Evolutionary conservation across 1,140 invertebrate genomes (phyloP).

Genomic region (Mycetomoellerius zeteki): DNA sequence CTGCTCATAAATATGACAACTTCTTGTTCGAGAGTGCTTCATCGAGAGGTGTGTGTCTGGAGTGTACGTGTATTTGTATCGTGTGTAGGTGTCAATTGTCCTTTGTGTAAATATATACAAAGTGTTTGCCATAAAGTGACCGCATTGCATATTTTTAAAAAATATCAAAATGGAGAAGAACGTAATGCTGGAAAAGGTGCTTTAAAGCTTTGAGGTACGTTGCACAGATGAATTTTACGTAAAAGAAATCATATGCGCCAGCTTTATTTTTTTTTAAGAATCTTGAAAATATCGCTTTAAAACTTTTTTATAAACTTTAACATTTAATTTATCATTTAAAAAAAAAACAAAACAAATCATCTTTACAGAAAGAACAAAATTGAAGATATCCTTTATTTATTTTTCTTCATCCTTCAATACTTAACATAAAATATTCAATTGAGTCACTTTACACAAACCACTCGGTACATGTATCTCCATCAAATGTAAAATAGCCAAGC

Average conservation of each 20-base stretch:
- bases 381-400: neutral
- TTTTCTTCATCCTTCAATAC: neutral
- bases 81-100: slow-evolving; percentile 69
- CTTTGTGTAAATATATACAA: slow-evolving; percentile 61
- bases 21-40: slow-evolving; percentile 58
- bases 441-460: slow-evolving; percentile 40
- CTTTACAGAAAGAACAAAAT: neutral
- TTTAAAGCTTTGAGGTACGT: slow-evolving; percentile 7
- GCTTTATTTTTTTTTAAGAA: slow-evolving; percentile 16
- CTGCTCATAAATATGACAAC: slow-evolving; percentile 29
- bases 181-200: neutral
- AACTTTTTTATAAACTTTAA: neutral
- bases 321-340: neutral
- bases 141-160: slow-evolving; percentile 45
- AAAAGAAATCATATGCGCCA: neutral
- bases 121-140: slow-evolving; percentile 50
- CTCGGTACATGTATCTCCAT: slow-evolving; percentile 42
- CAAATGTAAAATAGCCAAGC: slow-evolving; percentile 71
- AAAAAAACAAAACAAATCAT: neutral
- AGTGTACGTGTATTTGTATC: slow-evolving; percentile 66
- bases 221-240: slow-evolving; percentile 6
- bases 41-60: slow-evolving; percentile 70
- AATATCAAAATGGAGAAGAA: neutral
- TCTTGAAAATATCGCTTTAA: neutral
- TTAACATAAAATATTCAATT: neutral